Conservation (phyloP, 2,888 invertebrate species). For the Lasioglossum marginatum region DNA sequence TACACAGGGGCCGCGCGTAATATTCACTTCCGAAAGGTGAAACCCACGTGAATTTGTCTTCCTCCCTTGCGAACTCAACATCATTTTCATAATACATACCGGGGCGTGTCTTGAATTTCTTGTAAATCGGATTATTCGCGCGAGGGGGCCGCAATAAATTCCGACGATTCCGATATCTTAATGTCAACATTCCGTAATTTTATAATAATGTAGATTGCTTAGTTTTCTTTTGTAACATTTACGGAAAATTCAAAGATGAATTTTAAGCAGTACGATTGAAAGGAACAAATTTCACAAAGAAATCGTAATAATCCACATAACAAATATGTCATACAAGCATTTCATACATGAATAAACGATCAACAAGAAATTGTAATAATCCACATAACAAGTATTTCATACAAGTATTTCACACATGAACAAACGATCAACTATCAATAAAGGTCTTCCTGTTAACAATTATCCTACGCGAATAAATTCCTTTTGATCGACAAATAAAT, state of each 20-base stretch:
- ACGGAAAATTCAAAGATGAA: neutral
- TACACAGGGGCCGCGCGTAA: neutral
- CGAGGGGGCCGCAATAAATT: neutral
- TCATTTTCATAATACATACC: neutral
- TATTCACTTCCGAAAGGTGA: conserved; percentile 10
- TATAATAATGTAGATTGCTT: neutral
- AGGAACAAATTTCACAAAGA: neutral
- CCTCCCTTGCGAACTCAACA: neutral
- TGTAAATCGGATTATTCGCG: neutral
- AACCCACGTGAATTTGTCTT: neutral
- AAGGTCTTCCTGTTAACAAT: neutral
- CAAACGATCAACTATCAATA: neutral
- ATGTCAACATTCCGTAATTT: neutral
- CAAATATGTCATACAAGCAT: neutral
- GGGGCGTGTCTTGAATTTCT: neutral
- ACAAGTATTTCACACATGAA: neutral
- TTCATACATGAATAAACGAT: neutral
- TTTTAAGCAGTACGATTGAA: neutral
- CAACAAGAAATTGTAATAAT: neutral
- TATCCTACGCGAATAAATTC: neutral
- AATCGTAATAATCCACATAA: neutral
- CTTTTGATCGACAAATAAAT: neutral
- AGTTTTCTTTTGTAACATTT: neutral
- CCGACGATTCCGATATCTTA: neutral
- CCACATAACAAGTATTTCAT: neutral